A percentile compares a stretch with the other conserved stretches of the same genome.
phyloP scores from a whole-genome alignment of 2,113 vertebrate species.

The Aphelocoma coerulescens region DNA sequence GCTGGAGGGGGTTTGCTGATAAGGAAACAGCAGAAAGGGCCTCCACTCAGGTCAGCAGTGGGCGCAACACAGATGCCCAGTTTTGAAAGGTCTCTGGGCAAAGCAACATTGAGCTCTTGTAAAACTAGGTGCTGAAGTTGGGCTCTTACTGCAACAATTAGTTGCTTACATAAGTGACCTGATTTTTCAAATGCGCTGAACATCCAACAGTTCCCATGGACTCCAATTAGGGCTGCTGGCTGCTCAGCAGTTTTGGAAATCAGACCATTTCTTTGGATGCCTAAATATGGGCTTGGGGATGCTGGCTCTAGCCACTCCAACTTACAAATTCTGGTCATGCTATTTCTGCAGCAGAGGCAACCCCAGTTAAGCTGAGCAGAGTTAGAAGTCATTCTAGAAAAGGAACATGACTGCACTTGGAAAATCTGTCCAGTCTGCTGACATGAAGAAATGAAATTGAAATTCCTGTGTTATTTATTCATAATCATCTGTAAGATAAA shows the following conservation, averaged over 20 bases:
- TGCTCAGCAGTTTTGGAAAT: conserved; percentile 36
- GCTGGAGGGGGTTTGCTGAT: fast-evolving
- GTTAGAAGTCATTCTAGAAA: background rate
- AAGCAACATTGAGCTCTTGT: background rate
- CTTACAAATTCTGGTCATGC: background rate
- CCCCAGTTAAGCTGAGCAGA: background rate
- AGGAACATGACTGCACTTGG: background rate
- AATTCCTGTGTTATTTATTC: background rate
- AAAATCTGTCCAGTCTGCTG: background rate
- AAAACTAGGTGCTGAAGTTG: background rate
- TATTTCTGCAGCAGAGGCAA: background rate
- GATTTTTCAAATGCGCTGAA: conserved; percentile 25
- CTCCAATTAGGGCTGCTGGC: conserved; percentile 23
- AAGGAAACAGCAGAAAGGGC: background rate
- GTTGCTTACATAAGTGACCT: conserved; percentile 49
- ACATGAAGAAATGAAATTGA: background rate
- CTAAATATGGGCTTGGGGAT: background rate
- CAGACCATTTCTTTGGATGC: conserved; percentile 16
- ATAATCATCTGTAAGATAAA: background rate
- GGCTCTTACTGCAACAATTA: background rate
- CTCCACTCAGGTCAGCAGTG: background rate
- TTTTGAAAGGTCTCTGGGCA: background rate
- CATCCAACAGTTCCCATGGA: conserved; percentile 20
- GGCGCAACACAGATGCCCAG: background rate
- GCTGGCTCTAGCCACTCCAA: background rate